phyloP scores from a whole-genome alignment of 2,113 vertebrate genomes.

The Neomonachus schauinslandi region DNA sequence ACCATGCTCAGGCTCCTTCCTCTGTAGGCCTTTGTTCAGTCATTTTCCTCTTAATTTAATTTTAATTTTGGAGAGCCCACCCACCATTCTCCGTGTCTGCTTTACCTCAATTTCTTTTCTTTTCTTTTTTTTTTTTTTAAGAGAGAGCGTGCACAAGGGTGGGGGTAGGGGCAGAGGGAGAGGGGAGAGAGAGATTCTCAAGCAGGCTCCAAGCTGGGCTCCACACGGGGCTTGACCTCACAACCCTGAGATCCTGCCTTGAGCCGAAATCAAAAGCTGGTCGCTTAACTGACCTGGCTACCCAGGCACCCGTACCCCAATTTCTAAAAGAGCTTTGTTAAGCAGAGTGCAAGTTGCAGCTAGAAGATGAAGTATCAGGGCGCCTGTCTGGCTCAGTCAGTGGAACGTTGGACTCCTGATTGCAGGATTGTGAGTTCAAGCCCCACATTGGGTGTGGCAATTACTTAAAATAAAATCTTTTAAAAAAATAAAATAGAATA shows the following conservation, averaged over 20 bases:
- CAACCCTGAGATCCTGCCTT: not conserved
- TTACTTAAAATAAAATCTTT: not conserved
- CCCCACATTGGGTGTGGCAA: not conserved
- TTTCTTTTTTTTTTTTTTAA: not conserved
- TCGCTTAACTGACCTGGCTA: not conserved
- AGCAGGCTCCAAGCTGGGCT: not conserved
- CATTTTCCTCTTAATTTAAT: not conserved
- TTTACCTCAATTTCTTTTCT: not conserved
- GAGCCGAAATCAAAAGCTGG: not conserved
- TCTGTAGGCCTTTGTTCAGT: not conserved
- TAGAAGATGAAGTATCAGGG: not conserved
- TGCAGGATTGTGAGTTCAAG: not conserved
- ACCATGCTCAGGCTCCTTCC: accelerated
- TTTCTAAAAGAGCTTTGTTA: not conserved
- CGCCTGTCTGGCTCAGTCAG: not conserved
- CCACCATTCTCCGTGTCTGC: not conserved
- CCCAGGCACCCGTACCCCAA: not conserved
- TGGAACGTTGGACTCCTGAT: not conserved
- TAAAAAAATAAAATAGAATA: not conserved
- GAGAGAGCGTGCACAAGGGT: not conserved
- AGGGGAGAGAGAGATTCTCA: not conserved
- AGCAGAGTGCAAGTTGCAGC: not conserved
- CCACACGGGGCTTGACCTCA: not conserved
- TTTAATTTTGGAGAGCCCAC: not conserved
- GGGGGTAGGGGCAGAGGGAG: not conserved